Percentiles rank a stretch among this genome's conserved stretches.
These are phyloP conservation scores for Pristionchus fissidentatus DNA, from an alignment of 2,888 invertebrate species.

Conservation along the genomic window DNA sequence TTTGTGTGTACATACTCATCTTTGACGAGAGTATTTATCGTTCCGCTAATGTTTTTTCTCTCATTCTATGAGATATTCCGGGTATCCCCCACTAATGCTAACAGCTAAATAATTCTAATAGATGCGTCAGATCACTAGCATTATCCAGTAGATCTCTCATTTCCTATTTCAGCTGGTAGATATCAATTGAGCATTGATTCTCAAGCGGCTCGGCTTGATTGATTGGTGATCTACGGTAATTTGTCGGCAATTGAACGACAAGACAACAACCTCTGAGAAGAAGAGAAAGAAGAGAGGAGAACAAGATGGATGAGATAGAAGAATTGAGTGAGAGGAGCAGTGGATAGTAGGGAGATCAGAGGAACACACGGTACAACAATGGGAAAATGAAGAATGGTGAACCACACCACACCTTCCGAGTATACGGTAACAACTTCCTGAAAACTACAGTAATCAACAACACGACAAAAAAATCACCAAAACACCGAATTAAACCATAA, in stretches of 20 bases:
- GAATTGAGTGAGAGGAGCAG: neutral
- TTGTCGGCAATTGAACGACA: constrained; percentile 40
- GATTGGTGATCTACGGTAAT: constrained; percentile 3
- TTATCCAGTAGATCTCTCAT: neutral
- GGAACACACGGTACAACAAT: neutral
- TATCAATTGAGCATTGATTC: too few species aligned
- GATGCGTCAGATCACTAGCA: too few species aligned
- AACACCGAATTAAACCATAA: too few species aligned
- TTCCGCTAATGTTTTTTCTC: constrained; percentile 12
- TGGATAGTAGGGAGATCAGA: neutral
- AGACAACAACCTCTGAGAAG: constrained; percentile 31
- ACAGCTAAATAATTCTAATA: too few species aligned
- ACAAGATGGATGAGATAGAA: constrained; percentile 32
- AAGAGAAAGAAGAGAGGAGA: constrained; percentile 34
- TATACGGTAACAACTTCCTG: too few species aligned
- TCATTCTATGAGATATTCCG: too few species aligned
- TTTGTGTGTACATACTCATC: constrained; percentile 39
- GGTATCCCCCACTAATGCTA: too few species aligned
- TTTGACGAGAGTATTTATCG: constrained; percentile 32
- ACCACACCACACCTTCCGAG: too few species aligned
- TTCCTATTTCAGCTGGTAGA: neutral
- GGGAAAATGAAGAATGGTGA: neutral
- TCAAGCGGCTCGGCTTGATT: too few species aligned
- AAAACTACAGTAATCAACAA: neutral
- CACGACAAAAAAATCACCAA: neutral